These are phyloP conservation scores for Octodon degus DNA, from an alignment of 2,113 vertebrate genomes.

Conservation along the genomic window DNA sequence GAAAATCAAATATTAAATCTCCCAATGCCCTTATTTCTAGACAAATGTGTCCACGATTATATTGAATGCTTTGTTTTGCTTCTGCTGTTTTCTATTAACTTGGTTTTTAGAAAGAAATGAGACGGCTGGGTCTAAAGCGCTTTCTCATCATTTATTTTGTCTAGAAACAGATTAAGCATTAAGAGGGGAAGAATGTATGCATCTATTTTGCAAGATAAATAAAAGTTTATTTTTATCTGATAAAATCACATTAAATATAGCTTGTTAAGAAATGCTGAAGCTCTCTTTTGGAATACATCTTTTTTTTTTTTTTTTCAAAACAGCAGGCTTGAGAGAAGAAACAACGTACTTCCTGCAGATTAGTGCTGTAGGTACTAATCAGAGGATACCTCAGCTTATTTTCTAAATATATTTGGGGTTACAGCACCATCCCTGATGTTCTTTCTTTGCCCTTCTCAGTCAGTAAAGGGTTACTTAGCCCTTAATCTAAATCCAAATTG, in stretches of 20 bases:
- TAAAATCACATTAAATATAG: conserved; percentile 78
- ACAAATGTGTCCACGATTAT: conserved; percentile 72
- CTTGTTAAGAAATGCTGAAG: conserved; percentile 67
- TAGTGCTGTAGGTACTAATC: background rate
- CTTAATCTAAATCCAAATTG: background rate
- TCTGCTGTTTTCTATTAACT: background rate
- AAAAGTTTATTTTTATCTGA: conserved; percentile 76
- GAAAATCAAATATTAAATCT: conserved; percentile 71
- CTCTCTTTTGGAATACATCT: conserved; percentile 44
- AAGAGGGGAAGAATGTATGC: conserved; percentile 51
- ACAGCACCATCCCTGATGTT: background rate
- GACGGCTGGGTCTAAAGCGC: too few relatives aligned
- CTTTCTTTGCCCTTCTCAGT: background rate
- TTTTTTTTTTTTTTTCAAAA: conserved; percentile 35
- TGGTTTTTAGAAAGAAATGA: background rate
- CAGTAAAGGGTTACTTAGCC: background rate
- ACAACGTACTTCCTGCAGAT: conserved; percentile 46
- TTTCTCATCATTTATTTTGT: too few relatives aligned
- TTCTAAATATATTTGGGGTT: conserved; percentile 29
- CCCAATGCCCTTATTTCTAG: conserved; percentile 79
- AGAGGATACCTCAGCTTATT: background rate
- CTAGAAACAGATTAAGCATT: too few relatives aligned
- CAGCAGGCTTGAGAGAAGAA: conserved; percentile 52
- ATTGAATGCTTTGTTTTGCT: conserved; percentile 50
- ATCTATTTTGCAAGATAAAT: conserved; percentile 71